These are phyloP conservation scores for Setophaga petechia DNA, from an alignment of 2,113 vertebrate species.

Conservation along the genomic window DNA sequence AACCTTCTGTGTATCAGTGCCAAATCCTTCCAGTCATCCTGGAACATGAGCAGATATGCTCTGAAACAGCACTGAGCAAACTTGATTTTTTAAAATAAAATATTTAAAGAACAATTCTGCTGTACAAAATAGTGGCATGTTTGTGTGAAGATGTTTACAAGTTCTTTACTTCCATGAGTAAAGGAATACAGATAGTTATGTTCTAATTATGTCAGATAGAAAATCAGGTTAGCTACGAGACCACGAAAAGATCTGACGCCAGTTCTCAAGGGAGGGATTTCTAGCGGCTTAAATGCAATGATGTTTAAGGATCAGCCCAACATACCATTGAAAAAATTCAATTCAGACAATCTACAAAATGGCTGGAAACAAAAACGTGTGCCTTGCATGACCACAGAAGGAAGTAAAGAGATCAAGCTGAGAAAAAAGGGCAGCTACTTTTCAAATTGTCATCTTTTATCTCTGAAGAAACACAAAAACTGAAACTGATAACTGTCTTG, in stretches of 20 bases:
- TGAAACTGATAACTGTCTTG: slow-evolving; percentile 9
- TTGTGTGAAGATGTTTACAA: background rate
- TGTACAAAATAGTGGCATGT: background rate
- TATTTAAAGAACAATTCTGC: background rate
- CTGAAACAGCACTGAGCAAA: background rate
- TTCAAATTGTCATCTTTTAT: slow-evolving; percentile 22
- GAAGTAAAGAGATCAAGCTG: background rate
- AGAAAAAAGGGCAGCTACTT: slow-evolving; percentile 5
- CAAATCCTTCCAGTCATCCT: background rate
- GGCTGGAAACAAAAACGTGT: background rate
- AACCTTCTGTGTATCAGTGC: background rate
- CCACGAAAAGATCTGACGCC: background rate
- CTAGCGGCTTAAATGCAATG: background rate
- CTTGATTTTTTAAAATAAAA: background rate
- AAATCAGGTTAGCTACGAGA: background rate
- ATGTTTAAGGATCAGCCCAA: background rate
- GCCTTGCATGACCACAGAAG: background rate
- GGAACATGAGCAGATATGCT: background rate
- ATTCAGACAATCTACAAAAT: background rate
- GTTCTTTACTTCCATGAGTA: background rate
- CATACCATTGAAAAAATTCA: background rate
- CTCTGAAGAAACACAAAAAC: slow-evolving; percentile 11
- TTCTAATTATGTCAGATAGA: background rate
- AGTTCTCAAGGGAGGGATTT: background rate
- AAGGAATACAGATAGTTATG: background rate